Conservation (phyloP, 2,113 vertebrate species). For the Varanus salvator region DNA sequence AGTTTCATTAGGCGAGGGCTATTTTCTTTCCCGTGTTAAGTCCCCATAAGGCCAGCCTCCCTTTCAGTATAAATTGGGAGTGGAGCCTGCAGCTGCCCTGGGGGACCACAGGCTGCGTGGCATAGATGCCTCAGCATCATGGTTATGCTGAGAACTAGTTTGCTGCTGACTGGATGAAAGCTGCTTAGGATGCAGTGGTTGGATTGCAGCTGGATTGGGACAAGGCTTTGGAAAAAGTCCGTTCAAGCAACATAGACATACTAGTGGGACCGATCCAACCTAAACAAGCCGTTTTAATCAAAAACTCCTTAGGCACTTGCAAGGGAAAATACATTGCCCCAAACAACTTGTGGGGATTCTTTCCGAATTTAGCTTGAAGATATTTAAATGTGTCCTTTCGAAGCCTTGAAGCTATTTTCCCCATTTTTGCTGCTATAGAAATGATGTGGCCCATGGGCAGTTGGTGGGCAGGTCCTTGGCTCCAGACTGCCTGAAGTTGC, state of each 20-base stretch:
- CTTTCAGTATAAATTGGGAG: background rate
- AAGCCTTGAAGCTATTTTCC: no score
- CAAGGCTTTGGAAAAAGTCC: no score
- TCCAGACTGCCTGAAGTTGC: no score
- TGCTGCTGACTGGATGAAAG: background rate
- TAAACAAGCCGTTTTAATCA: background rate
- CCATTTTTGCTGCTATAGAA: no score
- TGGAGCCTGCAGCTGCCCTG: background rate
- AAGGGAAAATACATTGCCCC: background rate
- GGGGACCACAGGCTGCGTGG: background rate
- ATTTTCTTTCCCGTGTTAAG: background rate
- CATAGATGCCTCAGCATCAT: background rate
- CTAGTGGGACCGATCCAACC: background rate
- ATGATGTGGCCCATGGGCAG: no score
- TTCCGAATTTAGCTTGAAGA: no score
- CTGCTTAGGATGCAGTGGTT: background rate
- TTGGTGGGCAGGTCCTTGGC: no score
- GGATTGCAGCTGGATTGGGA: background rate
- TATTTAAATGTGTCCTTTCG: no score
- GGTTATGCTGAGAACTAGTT: background rate
- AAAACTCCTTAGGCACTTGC: background rate
- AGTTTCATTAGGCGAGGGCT: background rate
- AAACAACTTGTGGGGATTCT: no score
- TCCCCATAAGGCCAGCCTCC: background rate
- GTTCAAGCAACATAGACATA: background rate